phyloP scores from a whole-genome alignment of 2,113 vertebrate species.

The Turdus rufiventris region DNA sequence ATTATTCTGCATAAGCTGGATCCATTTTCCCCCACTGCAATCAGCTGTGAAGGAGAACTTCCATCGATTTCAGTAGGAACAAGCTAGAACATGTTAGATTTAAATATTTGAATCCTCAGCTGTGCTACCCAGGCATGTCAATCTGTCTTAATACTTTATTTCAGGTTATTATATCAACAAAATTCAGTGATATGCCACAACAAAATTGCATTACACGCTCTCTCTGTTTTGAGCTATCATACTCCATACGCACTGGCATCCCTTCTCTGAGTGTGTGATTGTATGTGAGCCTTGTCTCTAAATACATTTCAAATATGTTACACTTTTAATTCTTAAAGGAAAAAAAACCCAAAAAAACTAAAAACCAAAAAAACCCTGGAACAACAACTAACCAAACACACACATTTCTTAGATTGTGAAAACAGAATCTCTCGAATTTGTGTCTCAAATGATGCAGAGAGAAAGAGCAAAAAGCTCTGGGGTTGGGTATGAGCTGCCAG shows the following conservation, averaged over 20 bases:
- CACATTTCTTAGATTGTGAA: not conserved
- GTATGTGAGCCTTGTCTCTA: not conserved
- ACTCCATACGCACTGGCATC: not conserved
- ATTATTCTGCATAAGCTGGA: not conserved
- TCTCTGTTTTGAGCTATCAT: not conserved
- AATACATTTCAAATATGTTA: not conserved
- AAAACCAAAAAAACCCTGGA: not conserved
- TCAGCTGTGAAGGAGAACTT: slow-evolving; percentile 20
- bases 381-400: not conserved
- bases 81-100: slow-evolving; percentile 13
- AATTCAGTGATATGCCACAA: slow-evolving; percentile 16
- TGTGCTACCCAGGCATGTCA: not conserved
- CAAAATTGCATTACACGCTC: slow-evolving; percentile 10
- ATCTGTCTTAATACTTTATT: slow-evolving; percentile 37
- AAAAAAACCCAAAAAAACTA: not conserved
- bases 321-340: not conserved
- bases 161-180: slow-evolving; percentile 27
- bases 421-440: not conserved
- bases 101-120: slow-evolving; percentile 27
- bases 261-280: not conserved
- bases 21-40: slow-evolving; percentile 2
- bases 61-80: not conserved
- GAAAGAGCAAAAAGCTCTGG: not conserved
- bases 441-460: not conserved
- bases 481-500: not conserved